A percentile compares a stretch with the other conserved stretches of the same genome.
Evolutionary conservation across 2,888 invertebrate genomes (phyloP).

Genomic region (Chaetoderma sp.): DNA sequence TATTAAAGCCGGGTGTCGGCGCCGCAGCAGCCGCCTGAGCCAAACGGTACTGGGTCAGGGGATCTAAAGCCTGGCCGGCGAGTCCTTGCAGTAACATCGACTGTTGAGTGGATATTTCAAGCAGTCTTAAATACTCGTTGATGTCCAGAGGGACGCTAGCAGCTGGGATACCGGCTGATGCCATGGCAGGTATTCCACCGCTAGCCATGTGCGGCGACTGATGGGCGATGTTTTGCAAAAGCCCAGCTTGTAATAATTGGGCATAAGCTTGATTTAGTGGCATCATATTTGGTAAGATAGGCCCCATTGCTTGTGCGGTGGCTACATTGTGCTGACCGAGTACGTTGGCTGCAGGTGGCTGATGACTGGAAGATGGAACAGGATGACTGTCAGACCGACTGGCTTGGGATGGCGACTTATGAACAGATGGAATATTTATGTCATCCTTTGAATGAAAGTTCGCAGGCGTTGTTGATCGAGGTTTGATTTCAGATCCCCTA

Average conservation of each 20-base stretch:
- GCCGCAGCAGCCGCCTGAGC: neutral
- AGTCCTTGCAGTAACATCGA: neutral
- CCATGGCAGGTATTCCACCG: neutral
- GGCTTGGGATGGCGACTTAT: no score
- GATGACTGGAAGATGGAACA: neutral
- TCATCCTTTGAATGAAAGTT: no score
- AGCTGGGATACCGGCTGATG: neutral
- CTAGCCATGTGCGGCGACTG: neutral
- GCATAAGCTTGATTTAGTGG: no score
- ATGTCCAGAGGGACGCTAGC: neutral
- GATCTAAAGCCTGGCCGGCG: conserved; percentile 28
- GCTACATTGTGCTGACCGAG: neutral
- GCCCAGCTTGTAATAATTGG: no score
- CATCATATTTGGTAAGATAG: neutral
- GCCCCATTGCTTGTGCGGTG: neutral
- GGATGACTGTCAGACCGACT: neutral
- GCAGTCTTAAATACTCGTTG: neutral
- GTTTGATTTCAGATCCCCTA: no score
- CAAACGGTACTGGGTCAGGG: conserved; percentile 42
- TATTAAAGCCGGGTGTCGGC: neutral
- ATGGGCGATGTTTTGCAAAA: neutral
- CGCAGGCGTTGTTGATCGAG: no score
- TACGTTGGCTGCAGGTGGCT: no score
- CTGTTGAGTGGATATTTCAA: no score
- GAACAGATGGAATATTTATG: no score